Evolutionary conservation across 1,140 invertebrate species (phyloP), one percentile per base, ranked within the genome.

Genomic region (Drosophila obscura): DNA sequence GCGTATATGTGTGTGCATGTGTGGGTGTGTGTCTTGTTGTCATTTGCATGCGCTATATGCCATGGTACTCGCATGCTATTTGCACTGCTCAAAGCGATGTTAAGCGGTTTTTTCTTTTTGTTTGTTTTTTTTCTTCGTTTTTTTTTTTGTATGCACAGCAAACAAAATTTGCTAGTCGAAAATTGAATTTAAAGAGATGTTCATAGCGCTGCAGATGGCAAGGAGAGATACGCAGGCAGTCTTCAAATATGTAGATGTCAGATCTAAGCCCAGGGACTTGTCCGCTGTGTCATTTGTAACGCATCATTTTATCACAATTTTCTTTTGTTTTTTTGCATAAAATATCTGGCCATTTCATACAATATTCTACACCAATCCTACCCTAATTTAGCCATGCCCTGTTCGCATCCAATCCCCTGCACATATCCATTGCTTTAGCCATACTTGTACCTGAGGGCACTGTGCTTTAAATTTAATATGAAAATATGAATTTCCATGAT

Each of bases 1-100:
- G 11, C 16, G 7, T 43, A 24, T 55, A 26, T 63, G 44, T 48
- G 50, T 39, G 56, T 55, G 45, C 41, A 56, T 52, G 43, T 55
- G 64, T 62, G 57, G 58, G 80, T 67, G 57, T 57, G 52, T 65
- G 62, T 64, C 77, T 46, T 74, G 77, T 82, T 85, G 78, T 82
- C 82, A 88, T 85, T 85, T 85, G 82, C 82, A 88, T 88, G 83
- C 74, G 71, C 65, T 81, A 50, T 51, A 72, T 82, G 82, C 82
- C 60, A 13, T 24, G 22, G 22, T 24, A 24, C 26, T 28, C 26
- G 26, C 26, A 7, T 85, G 56, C 62, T 82, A 87, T 87, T 87
- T 87, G 82, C 83, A 79, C 75, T 82, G 71, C 75, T 87, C 82
- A 87, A 87, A 87, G 82, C 82, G 78, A 81, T 87, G 76, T 72